Evolutionary conservation across 30 jellyfish, hydroid and myxozoan genomes (phyloP), one percentile per base, ranked within the genome.

Genomic region (Cassiopea xamachana): DNA sequence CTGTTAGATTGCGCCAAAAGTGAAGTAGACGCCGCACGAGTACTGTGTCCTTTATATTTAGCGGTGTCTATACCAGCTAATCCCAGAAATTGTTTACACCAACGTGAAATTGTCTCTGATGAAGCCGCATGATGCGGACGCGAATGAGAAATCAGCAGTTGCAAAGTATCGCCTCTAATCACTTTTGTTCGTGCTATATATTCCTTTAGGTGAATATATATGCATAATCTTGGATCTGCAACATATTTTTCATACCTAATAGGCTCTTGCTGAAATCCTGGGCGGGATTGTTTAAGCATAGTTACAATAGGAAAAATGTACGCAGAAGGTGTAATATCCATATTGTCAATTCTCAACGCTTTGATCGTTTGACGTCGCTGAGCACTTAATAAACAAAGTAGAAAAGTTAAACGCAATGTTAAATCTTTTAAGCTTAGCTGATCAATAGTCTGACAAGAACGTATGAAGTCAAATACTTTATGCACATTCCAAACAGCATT

Each of bases 331-430:
- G 77, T 51, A 80, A 80, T 46, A 68, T 82, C 83, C 91, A 82
- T 82, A 18, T 68, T 62, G 5, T 82, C 73, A 44, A 82, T 45
- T 14, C 1, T 6, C 15, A 82, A 46, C 62, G 58, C 46, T 19
- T 82, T n/a, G 8, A 82, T 82, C 10, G 91, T 67, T 55, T 82
- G 91, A 17, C 83, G 27, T 15, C 91, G 71, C 73, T 82, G 91
- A 7, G 68, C 91, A 70, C 91, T 82, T 48, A 82, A 46, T 27
- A 82, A 0, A 51, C 91, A 82, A 12, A 82, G 50, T 48, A 82
- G 1, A 46, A 17, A 16, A 60, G 80, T 16, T 43, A 81, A 47
- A 10, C 74, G 70, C 17, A n/a, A 43, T 1, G 91, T 4, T 46
- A 80, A 69, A 49, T 51, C 77, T 51, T 80, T 49, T 47, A 80